Base-by-base conservation (phyloP, 2,797 vertebrate genomes). In the Heterohyrax brucei region DNA sequence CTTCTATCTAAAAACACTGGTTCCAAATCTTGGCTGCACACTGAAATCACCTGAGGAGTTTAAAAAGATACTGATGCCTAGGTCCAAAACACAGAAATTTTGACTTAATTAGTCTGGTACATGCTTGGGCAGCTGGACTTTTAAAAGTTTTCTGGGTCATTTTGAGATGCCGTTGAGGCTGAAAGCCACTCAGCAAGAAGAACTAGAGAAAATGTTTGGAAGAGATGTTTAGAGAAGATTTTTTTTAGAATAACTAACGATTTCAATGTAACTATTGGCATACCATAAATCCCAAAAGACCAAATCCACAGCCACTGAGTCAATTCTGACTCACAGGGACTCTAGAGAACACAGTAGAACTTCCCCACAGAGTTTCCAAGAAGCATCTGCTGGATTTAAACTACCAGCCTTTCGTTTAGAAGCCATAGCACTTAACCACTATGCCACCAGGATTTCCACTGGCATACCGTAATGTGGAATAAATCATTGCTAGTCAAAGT, bases 181-280 rank as follows among this genome's bases (percentile, higher is more conserved):
- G 53, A 91, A 96, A 93, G 78, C 28, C 30, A 68, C 61, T 64
- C 64, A 89, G n/a, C 44, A 75, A 33, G 39, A 84, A 78, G 62
- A 39, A 77, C 62, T 56, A 72, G 39, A 30, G 28, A 28, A 92
- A 85, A 80, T 59, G 9, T 56, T 79, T 19, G 19, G 75, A 86
- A 78, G 39, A 59, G 50, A 76, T 64, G 28, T 61, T 85, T 48
- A 44, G n/a, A 87, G 77, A 75, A 56, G n/a, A 70, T 64, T 73
- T 72, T 72, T 21, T 72, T 62, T 82, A 77, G 46, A 88, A 89
- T 62, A 88, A 75, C 33, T 84, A 48, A 78, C 30, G 68, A 13
- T 82, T 85, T 91, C 50, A 93, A 87, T 79, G 48, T 70, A 53
- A 53, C 50, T 53, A 19, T 59, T 5, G 56, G 56, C 56, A 59